A percentile compares a stretch with the other conserved stretches of the same genome.
Evolutionary conservation across 2,888 invertebrate species (phyloP).

Genomic region (Lasioglossum figueresi): DNA sequence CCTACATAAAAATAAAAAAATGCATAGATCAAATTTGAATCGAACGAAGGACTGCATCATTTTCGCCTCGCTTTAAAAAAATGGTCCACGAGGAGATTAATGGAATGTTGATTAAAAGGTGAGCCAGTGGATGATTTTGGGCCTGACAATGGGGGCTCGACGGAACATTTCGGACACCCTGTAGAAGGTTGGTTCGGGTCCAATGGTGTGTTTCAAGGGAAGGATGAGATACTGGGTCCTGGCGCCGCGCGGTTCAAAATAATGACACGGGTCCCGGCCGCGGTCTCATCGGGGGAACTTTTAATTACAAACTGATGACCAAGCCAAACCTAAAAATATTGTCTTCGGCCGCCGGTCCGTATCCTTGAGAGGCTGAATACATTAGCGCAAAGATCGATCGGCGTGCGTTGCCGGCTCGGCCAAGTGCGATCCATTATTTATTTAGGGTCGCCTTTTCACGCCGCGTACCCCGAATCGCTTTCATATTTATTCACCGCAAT

Average conservation of each 20-base stretch:
- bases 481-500: conserved; percentile 30
- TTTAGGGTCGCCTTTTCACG: conserved; percentile 43
- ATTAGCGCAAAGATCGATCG: conserved; percentile 73
- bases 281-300: conserved; percentile 80
- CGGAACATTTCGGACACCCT: conserved; percentile 72
- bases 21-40: too few species aligned
- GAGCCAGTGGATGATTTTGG: not conserved
- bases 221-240: conserved; percentile 82
- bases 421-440: conserved; percentile 66
- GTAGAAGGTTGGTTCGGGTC: conserved; percentile 70
- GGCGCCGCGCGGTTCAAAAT: conserved; percentile 82
- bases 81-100: not conserved
- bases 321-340: conserved; percentile 83
- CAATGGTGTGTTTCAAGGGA: conserved; percentile 75
- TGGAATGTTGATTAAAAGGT: not conserved
- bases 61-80: not conserved
- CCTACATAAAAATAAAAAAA: too few species aligned
- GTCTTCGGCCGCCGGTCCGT: conserved; percentile 75
- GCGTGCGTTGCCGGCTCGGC: conserved; percentile 53
- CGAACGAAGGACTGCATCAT: not conserved
- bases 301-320: conserved; percentile 83
- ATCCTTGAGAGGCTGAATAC: conserved; percentile 69
- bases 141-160: not conserved
- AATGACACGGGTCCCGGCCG: conserved; percentile 80
- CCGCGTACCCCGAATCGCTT: conserved; percentile 30